Evolutionary conservation across 2,797 vertebrate genomes (phyloP).

Genomic region (Clarias platycephalus): DNA sequence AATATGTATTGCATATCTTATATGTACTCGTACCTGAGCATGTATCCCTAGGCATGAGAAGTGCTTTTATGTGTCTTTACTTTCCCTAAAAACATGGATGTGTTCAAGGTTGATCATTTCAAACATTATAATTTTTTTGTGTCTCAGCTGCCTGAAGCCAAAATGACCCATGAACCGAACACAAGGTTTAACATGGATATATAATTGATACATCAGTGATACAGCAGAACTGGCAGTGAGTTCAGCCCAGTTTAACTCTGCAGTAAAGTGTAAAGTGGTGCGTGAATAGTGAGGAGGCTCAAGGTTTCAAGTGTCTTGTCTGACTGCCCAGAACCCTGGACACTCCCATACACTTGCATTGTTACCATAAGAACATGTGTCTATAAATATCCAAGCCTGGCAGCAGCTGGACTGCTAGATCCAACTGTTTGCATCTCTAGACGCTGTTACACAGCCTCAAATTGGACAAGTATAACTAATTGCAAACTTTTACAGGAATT

Average conservation of each 20-base stretch:
- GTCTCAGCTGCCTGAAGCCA: not conserved
- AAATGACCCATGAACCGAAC: not conserved
- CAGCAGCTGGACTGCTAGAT: conserved; percentile 72
- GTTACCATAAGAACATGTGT: conserved; percentile 66
- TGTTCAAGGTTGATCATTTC: not conserved
- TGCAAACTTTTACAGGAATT: conserved; percentile 8
- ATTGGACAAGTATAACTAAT: conserved; percentile 21
- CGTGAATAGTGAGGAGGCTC: conserved; percentile 34
- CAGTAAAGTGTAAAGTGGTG: conserved; percentile 36
- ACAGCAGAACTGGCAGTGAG: conserved; percentile 31
- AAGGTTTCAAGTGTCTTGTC: conserved; percentile 53
- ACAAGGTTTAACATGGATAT: not conserved
- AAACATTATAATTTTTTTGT: not conserved
- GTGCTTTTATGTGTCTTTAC: not conserved
- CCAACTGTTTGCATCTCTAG: conserved; percentile 62
- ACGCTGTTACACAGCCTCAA: conserved; percentile 33
- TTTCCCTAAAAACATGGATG: not conserved
- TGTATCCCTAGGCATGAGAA: not conserved
- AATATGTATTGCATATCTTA: not conserved
- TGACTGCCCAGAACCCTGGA: conserved; percentile 54
- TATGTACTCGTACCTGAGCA: not conserved
- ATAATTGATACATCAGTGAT: conserved; percentile 19
- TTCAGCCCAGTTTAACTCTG: conserved; percentile 10
- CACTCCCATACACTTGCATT: conserved; percentile 62
- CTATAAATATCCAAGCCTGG: conserved; percentile 71